These are phyloP conservation scores for Chymomyza caudatula DNA, from an alignment of 2,888 invertebrate species.

Conservation along the genomic window DNA sequence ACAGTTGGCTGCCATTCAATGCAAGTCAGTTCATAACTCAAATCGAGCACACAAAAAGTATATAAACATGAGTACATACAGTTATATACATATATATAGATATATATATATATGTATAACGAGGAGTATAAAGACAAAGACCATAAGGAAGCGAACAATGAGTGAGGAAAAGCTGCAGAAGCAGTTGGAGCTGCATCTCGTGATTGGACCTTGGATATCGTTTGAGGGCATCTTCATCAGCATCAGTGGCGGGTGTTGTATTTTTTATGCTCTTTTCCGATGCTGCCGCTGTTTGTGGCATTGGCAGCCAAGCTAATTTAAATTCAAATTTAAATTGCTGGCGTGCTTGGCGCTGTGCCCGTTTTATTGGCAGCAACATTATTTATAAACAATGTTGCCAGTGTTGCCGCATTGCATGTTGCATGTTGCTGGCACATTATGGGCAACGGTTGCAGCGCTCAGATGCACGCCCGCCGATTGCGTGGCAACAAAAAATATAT, in stretches of 20 bases:
- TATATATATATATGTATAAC: background rate
- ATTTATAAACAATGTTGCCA: slow-evolving; percentile 31
- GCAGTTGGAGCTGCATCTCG: slow-evolving; percentile 35
- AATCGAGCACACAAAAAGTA: background rate
- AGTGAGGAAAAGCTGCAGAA: slow-evolving; percentile 24
- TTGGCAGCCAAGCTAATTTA: slow-evolving; percentile 55
- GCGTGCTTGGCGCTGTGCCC: slow-evolving; percentile 27
- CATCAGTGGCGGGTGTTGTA: background rate
- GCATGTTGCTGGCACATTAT: slow-evolving; percentile 46
- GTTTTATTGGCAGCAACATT: slow-evolving; percentile 51
- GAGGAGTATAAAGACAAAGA: slow-evolving; percentile 16
- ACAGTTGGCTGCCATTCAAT: slow-evolving; percentile 45
- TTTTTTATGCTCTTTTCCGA: background rate
- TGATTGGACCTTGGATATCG: slow-evolving; percentile 56
- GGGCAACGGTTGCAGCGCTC: slow-evolving; percentile 43
- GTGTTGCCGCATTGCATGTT: slow-evolving; percentile 23
- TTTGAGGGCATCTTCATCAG: slow-evolving; percentile 20
- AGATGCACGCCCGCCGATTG: slow-evolving; percentile 65
- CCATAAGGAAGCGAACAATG: background rate
- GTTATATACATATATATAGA: background rate
- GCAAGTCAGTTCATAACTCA: background rate
- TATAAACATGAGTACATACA: background rate
- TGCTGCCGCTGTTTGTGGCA: background rate
- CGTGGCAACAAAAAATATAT: background rate
- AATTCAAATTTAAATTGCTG: slow-evolving; percentile 69